These are phyloP conservation scores for Dicentrarchus labrax DNA, from an alignment of 2,113 vertebrate species.

Conservation along the genomic window DNA sequence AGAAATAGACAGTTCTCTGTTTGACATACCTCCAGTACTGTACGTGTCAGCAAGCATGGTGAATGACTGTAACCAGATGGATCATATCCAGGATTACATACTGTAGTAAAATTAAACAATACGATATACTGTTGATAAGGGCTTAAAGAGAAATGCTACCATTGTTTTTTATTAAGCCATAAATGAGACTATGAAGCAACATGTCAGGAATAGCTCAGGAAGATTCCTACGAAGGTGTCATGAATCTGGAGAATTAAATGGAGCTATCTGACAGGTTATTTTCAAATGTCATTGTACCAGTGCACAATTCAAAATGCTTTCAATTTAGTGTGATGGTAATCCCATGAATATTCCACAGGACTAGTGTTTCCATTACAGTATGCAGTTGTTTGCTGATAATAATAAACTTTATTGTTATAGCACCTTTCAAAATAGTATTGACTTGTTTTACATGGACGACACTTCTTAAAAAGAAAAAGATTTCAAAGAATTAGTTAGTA, in stretches of 20 bases:
- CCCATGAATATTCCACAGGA: neutral
- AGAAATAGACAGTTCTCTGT: conserved; percentile 1
- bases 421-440: neutral
- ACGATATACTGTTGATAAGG: neutral
- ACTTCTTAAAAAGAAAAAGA: neutral
- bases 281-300: neutral
- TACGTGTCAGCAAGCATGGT: neutral
- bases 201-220: neutral
- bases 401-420: neutral
- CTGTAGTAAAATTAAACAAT: conserved; percentile 6
- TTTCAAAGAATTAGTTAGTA: neutral
- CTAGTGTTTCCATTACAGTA: neutral
- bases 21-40: neutral
- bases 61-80: conserved; percentile 30
- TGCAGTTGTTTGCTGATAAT: conserved; percentile 1
- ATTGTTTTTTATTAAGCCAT: neutral
- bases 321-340: neutral
- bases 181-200: neutral
- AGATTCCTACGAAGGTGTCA: neutral
- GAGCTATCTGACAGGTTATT: conserved; percentile 7
- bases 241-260: conserved; percentile 11
- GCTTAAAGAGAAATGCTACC: neutral
- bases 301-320: conserved; percentile 9
- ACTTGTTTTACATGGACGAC: neutral
- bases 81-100: neutral